These are phyloP conservation scores for Radopholus similis DNA, from an alignment of 1,140 invertebrate genomes.

Conservation along the genomic window DNA sequence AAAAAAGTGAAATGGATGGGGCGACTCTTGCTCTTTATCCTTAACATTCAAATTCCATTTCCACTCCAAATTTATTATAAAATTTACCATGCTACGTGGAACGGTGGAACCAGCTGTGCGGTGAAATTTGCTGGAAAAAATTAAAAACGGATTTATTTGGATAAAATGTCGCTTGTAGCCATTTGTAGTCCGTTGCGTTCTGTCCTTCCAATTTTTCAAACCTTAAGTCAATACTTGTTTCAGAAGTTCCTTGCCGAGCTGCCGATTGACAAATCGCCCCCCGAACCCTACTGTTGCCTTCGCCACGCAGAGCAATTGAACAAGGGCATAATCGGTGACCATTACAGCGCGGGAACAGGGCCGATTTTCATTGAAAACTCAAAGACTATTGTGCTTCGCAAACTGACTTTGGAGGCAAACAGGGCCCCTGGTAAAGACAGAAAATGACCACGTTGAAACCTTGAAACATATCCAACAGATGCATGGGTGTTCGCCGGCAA, in stretches of 20 bases:
- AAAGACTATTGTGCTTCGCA: constrained; percentile 33
- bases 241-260: constrained; percentile 29
- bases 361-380: constrained; percentile 41
- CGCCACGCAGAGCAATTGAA: constrained; percentile 18
- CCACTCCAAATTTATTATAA: not conserved
- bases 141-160: not conserved
- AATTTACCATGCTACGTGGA: no score
- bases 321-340: constrained; percentile 39
- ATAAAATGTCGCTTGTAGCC: not conserved
- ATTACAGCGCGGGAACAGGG: constrained; percentile 34
- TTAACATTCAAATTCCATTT: not conserved
- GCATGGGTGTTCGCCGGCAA: constrained; percentile 48
- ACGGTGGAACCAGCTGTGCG: no score
- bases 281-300: constrained; percentile 43
- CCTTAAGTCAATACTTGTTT: constrained; percentile 6
- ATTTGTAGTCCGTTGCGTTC: not conserved
- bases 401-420: constrained; percentile 41
- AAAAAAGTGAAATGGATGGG: not conserved
- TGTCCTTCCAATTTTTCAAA: not conserved
- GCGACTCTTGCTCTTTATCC: not conserved
- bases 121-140: not conserved
- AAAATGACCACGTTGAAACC: not conserved
- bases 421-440: constrained; percentile 36
- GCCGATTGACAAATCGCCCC: constrained; percentile 22
- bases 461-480: constrained; percentile 19